Base-by-base conservation (phyloP, 2,888 invertebrate genomes). In the Cylloceria caligata region DNA sequence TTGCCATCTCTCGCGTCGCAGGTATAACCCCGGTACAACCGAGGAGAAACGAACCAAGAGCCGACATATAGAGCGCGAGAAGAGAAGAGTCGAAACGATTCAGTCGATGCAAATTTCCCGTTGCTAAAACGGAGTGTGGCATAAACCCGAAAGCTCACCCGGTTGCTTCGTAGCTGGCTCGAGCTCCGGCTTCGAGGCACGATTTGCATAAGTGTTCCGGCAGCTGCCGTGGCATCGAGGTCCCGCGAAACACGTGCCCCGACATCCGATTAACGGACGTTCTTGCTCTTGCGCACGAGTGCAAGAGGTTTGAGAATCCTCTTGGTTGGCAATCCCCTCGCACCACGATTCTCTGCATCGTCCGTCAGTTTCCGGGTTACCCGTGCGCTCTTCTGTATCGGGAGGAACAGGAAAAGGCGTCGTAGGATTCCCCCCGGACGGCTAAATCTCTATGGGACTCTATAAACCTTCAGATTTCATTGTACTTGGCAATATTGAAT, bases 141-240 rank as follows among this genome's bases (percentile, higher is more conserved):
- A 90, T 90, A 90, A 90, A 90, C 89, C 90, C 88, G 87, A 89
- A 90, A 90, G 90, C 90, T 90, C 89, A 89, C 89, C 89, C 86
- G 83, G 87, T 69, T 73, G 79, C 49, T 84, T 87, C 87, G 13
- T 21, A 55, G 42, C 39, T 24, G 16, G 64, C 49, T 47, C 34
- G 19, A 49, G 64, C 57, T 52, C 49, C 71, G 60, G 67, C 36
- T 86, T 85, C 87, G 86, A 85, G 86, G 86, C 86, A 76, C 87
- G 88, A 91, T 91, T 91, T 91, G 90, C 91, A 91, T 91, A 91
- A 91, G 90, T 91, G 91, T 90, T 90, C 88, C 88, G 88, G 89
- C 91, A 91, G 91, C 91, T 90, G 91, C 79, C 89, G 76, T 86
- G 85, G 86, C 86, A 84, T 80, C 85, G 83, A 69, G 80, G 86